phyloP scores from a whole-genome alignment of 1,140 invertebrate genomes.

The Charaxes varanes region DNA sequence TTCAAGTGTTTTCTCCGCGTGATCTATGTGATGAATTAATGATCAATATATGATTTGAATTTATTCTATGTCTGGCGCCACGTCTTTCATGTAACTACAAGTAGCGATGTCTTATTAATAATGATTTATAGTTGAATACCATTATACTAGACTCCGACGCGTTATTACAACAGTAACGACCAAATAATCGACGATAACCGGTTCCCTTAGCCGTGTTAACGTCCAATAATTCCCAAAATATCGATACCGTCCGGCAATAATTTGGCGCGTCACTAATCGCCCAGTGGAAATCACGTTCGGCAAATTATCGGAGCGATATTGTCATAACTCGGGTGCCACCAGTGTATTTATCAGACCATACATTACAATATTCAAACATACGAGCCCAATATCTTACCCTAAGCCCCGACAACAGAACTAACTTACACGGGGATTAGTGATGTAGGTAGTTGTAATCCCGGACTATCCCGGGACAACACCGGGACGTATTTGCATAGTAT shows the following conservation, averaged over 20 bases:
- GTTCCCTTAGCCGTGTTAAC: too few relatives aligned
- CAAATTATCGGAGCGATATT: constrained; percentile 25
- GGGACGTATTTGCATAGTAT: constrained; percentile 55
- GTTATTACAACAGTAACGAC: too few relatives aligned
- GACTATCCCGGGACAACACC: constrained; percentile 36
- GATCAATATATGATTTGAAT: constrained; percentile 35
- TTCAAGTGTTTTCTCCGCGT: constrained; percentile 41
- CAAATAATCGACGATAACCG: too few relatives aligned
- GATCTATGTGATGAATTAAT: constrained; percentile 45
- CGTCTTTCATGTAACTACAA: constrained; percentile 30
- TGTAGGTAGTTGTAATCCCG: constrained; percentile 45
- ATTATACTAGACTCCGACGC: too few relatives aligned
- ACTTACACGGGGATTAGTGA: constrained; percentile 46
- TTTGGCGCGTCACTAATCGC: constrained; percentile 10
- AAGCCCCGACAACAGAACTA: constrained; percentile 48
- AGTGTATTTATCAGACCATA: constrained; percentile 25
- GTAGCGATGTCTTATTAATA: constrained; percentile 27
- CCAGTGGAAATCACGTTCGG: constrained; percentile 21
- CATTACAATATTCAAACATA: constrained; percentile 42
- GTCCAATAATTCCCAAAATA: constrained; percentile 5
- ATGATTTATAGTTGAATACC: constrained; percentile 24
- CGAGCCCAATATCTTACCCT: constrained; percentile 48
- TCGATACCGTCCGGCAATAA: constrained; percentile 8
- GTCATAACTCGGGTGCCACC: constrained; percentile 28
- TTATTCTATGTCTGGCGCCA: constrained; percentile 32